Evolutionary conservation across 1,140 invertebrate genomes (phyloP).

Genomic region (Drosophila insularis): DNA sequence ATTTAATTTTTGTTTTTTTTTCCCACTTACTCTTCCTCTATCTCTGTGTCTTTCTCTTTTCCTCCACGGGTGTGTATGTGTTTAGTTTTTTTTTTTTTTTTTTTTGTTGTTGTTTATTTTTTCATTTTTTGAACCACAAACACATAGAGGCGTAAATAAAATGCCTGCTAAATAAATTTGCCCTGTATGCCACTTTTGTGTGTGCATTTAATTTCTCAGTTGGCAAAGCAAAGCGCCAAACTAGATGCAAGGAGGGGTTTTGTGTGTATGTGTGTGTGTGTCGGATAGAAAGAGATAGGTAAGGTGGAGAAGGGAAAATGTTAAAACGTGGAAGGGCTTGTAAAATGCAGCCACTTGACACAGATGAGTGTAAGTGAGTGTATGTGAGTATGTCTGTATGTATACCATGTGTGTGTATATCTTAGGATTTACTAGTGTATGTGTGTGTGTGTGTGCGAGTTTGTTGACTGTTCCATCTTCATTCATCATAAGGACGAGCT

Average conservation of each 20-base stretch:
- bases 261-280: no score
- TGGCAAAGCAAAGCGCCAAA: conserved; percentile 28
- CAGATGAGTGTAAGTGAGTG: conserved; percentile 2
- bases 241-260: conserved; percentile 6
- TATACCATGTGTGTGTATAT: conserved; percentile 6
- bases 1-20: conserved; percentile 1
- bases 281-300: neutral
- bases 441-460: conserved; percentile 13
- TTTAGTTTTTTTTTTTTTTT: conserved; percentile 6
- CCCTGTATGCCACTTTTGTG: conserved; percentile 55
- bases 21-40: no score
- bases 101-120: conserved; percentile 1
- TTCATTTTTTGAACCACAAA: conserved; percentile 2
- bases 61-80: neutral
- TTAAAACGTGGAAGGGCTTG: conserved; percentile 40
- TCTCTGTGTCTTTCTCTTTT: neutral
- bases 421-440: conserved; percentile 2
- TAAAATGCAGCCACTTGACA: conserved; percentile 59
- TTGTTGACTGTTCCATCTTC: conserved; percentile 39
- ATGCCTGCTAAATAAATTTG: conserved; percentile 63
- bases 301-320: neutral
- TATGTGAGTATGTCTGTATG: conserved; percentile 11
- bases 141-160: conserved; percentile 20
- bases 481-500: conserved; percentile 49
- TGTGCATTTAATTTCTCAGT: conserved; percentile 65